phyloP scores from a whole-genome alignment of 2,113 vertebrate species.

The Egretta garzetta region DNA sequence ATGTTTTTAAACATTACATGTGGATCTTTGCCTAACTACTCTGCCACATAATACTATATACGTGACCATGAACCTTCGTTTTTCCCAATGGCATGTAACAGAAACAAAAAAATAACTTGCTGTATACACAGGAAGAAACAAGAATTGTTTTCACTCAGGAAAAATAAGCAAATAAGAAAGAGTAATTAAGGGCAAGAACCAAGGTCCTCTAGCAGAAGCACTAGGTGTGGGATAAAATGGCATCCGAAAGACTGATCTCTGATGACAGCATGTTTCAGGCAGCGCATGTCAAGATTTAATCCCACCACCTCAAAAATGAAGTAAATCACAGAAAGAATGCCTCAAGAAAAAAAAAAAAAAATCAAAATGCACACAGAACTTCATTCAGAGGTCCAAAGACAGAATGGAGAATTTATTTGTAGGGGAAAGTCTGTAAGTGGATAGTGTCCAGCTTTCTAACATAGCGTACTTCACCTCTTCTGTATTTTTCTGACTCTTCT shows the following conservation, averaged over 20 bases:
- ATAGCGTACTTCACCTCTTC: background rate
- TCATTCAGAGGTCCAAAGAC: background rate
- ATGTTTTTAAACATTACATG: background rate
- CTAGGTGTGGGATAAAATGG: background rate
- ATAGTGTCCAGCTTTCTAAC: background rate
- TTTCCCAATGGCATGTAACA: background rate
- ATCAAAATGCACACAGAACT: background rate
- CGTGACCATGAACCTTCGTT: background rate
- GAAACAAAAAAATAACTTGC: background rate
- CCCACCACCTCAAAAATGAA: background rate
- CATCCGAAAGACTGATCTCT: background rate
- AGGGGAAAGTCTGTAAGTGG: background rate
- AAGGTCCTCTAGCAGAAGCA: conserved; percentile 7
- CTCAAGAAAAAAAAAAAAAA: background rate
- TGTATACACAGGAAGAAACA: background rate
- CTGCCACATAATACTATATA: background rate
- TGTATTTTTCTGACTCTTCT: background rate
- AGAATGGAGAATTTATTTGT: background rate
- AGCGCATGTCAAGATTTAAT: background rate
- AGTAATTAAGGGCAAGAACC: background rate
- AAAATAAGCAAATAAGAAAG: background rate
- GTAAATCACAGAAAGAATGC: background rate
- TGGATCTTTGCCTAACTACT: background rate
- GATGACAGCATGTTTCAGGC: background rate
- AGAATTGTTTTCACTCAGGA: background rate